Percentiles rank a stretch among this genome's conserved stretches.
These are phyloP conservation scores for Orthonychiurus folsomi DNA, from an alignment of 2,888 invertebrate genomes.

Conservation along the genomic window DNA sequence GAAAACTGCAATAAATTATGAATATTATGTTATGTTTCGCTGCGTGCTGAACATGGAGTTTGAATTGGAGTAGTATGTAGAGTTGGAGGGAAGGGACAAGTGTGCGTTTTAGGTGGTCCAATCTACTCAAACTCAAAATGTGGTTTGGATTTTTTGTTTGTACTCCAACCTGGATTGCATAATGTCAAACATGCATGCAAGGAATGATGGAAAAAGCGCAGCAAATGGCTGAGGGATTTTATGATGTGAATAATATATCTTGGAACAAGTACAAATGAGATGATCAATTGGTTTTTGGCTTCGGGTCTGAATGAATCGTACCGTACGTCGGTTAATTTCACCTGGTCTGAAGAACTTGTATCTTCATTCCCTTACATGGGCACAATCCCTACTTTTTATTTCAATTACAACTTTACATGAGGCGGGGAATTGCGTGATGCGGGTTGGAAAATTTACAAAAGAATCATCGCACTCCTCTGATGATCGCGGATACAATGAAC, in stretches of 20 bases:
- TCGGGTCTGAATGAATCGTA: not conserved
- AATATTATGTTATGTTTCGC: slow-evolving; percentile 1
- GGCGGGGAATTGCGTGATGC: slow-evolving; percentile 19
- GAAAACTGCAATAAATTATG: slow-evolving; percentile 14
- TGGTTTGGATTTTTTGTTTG: not conserved
- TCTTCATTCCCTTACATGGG: slow-evolving; percentile 18
- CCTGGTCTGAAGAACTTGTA: slow-evolving; percentile 5
- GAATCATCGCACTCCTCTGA: not conserved
- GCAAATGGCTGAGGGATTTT: not conserved
- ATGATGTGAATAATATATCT: slow-evolving; percentile 1
- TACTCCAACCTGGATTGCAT: not conserved
- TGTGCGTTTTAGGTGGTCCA: slow-evolving; percentile 17
- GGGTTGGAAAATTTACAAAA: slow-evolving; percentile 6
- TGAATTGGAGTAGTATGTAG: not conserved
- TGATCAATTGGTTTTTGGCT: slow-evolving; percentile 17
- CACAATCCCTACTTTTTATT: slow-evolving; percentile 17
- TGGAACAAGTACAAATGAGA: slow-evolving; percentile 12
- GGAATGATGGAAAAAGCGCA: slow-evolving; percentile 3
- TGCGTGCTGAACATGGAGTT: slow-evolving; percentile 1
- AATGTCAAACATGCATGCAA: not conserved
- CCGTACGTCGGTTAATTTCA: slow-evolving; percentile 2
- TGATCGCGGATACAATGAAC: too few species aligned
- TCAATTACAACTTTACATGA: slow-evolving; percentile 17
- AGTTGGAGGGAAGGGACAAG: not conserved
- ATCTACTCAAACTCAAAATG: slow-evolving; percentile 7